A percentile compares a stretch with the other conserved stretches of the same genome.
phyloP scores from a whole-genome alignment of 2,888 invertebrate species.

The Trissoscelio sp. region DNA sequence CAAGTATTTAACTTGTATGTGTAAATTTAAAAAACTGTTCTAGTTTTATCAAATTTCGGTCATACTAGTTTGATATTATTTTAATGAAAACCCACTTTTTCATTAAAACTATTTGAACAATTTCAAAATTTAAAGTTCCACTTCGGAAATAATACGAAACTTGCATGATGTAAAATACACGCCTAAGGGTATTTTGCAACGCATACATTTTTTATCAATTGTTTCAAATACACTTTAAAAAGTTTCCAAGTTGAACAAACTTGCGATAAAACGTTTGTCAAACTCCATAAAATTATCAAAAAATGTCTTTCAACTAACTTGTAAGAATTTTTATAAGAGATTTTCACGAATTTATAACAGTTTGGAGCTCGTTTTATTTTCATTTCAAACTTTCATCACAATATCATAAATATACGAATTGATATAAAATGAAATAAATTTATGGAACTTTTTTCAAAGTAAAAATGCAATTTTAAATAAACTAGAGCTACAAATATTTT shows the following conservation, averaged over 20 bases:
- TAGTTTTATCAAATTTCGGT: too few species aligned
- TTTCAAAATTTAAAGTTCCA: neutral
- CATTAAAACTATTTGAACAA: too few species aligned
- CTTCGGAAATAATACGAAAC: neutral
- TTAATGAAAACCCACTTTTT: too few species aligned
- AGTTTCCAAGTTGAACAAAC: neutral
- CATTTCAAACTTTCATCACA: neutral
- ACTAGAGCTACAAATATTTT: neutral
- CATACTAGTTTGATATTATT: too few species aligned
- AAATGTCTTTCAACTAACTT: neutral
- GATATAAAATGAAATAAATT: neutral
- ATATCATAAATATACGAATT: neutral
- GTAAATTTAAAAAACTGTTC: too few species aligned
- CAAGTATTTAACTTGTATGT: too few species aligned
- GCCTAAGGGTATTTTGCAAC: neutral
- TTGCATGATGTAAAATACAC: neutral
- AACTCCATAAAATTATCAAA: slow-evolving; percentile 3
- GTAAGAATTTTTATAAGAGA: neutral
- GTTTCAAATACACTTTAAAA: slow-evolving; percentile 7
- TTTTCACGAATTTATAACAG: neutral
- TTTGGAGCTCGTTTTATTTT: neutral
- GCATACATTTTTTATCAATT: slow-evolving; percentile 14
- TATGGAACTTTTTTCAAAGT: too few species aligned
- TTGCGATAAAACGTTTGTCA: slow-evolving; percentile 2
- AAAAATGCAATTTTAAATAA: neutral